Evolutionary conservation across 2,113 vertebrate genomes (phyloP).

Genomic region (Ailuropoda melanoleuca): DNA sequence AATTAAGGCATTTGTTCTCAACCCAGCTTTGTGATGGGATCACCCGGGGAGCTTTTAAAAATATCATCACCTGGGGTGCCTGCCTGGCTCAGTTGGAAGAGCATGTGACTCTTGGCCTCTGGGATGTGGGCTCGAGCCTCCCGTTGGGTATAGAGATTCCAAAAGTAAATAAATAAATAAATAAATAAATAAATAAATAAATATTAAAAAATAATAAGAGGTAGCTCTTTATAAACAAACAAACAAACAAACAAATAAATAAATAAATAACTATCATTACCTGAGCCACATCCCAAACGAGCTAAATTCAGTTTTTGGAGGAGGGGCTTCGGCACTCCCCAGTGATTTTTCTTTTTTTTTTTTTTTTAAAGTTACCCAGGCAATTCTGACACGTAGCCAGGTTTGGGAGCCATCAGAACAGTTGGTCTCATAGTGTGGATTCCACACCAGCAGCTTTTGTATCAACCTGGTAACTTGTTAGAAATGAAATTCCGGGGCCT

Average conservation of each 20-base stretch:
- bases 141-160: background rate
- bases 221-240: background rate
- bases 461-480: background rate
- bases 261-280: background rate
- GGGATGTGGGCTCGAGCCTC: background rate
- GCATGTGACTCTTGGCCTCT: background rate
- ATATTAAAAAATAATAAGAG: background rate
- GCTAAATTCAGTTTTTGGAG: background rate
- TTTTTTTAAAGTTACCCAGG: background rate
- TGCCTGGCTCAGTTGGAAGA: background rate
- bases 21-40: background rate
- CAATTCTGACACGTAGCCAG: background rate
- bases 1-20: conserved; percentile 3
- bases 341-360: background rate
- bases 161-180: background rate
- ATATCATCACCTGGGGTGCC: background rate
- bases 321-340: background rate
- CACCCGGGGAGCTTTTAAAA: background rate
- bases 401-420: background rate
- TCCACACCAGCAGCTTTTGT: background rate
- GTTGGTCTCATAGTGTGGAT: background rate
- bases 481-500: background rate
- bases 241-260: too few species aligned
- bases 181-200: background rate
- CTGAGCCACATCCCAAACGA: background rate